A percentile compares a stretch with the other conserved stretches of the same genome.
phyloP scores from a whole-genome alignment of 30 jellyfish, hydroid and myxozoan species.

The Aurelia aurita region DNA sequence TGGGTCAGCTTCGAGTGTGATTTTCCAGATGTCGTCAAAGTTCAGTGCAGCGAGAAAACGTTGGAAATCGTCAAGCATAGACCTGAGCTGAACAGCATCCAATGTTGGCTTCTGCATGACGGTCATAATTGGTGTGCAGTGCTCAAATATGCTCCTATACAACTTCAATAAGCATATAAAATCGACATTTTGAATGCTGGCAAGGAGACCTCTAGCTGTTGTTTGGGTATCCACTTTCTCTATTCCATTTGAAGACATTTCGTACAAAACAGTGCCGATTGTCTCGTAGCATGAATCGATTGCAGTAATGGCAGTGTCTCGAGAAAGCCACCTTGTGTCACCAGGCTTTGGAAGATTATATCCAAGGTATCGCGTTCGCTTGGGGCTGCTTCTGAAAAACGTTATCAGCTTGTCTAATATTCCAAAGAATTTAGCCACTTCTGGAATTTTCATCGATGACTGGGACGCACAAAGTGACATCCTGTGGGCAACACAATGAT shows the following conservation, averaged over 20 bases:
- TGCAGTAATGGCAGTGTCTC: constrained; percentile 39
- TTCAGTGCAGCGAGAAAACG: not conserved
- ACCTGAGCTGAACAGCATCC: constrained; percentile 25
- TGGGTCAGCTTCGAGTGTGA: constrained; percentile 36
- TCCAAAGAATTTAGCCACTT: constrained; percentile 52
- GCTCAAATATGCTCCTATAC: constrained; percentile 36
- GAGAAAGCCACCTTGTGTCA: constrained; percentile 72
- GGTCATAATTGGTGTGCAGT: constrained; percentile 45
- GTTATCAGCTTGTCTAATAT: constrained; percentile 21
- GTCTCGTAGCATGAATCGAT: constrained; percentile 44
- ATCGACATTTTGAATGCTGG: constrained; percentile 18
- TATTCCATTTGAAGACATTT: constrained; percentile 1
- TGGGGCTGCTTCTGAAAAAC: constrained; percentile 67
- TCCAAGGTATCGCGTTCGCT: constrained; percentile 39
- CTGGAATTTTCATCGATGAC: constrained; percentile 24
- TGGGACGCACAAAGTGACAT: constrained; percentile 37
- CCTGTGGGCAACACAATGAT: constrained; percentile 52
- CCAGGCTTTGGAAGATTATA: constrained; percentile 51
- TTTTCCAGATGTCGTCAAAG: constrained; percentile 41
- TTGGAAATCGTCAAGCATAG: constrained; percentile 32
- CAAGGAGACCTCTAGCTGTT: constrained; percentile 24
- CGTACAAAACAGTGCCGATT: constrained; percentile 28
- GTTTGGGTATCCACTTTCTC: constrained; percentile 29
- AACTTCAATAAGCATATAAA: constrained; percentile 31
- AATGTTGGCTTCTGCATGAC: constrained; percentile 49